Base-by-base conservation (phyloP, 2,113 vertebrate species). In the Periophthalmus modestus region DNA sequence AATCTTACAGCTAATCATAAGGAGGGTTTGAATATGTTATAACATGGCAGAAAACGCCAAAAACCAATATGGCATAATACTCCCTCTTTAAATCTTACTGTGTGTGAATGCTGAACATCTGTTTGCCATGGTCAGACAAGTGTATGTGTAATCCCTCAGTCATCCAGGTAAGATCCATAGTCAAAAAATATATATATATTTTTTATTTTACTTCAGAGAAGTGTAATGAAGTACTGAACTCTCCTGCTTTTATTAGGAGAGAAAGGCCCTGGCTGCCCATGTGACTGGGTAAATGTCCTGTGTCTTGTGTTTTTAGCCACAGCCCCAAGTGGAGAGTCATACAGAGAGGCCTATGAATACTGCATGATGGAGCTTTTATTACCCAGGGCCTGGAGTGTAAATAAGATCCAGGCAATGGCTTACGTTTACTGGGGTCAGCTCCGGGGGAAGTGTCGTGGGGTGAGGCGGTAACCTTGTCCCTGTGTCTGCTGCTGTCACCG, bases 291-390 rank as follows among this genome's bases (percentile, higher is more conserved):
- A 89, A 90, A 86, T 72, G 48, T 83, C 86, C 74, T 66, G 65
- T 54, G 77, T 82, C 86, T 61, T 71, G 72, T 65, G 79, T 66
- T 68, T 73, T 81, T 86, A 88, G 78, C 85, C 83, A 83, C 62
- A 61, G 55, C 76, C 72, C 2, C 71, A 86, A 76, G 84, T 88
- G 85, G 73, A 85, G 73, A 89, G 81, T 78, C 82, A 90, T 78
- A 14, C 75, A 77, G 84, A 90, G 89, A 80, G 87, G 68, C 71
- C 63, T 83, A 92, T 93, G 92, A 91, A 92, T 92, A 94, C 89
- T 94, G 91, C 92, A 94, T 94, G 93, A 90, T 88, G 46, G 81
- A 87, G 86, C 86, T 85, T 93, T 94, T 89, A 91, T 91, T 91
- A 92, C 89, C 68, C 62, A 85, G 72, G 61, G 75, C 86, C 88